These are phyloP conservation scores for Alectura lathami DNA, from an alignment of 2,113 vertebrate genomes.

Conservation along the genomic window DNA sequence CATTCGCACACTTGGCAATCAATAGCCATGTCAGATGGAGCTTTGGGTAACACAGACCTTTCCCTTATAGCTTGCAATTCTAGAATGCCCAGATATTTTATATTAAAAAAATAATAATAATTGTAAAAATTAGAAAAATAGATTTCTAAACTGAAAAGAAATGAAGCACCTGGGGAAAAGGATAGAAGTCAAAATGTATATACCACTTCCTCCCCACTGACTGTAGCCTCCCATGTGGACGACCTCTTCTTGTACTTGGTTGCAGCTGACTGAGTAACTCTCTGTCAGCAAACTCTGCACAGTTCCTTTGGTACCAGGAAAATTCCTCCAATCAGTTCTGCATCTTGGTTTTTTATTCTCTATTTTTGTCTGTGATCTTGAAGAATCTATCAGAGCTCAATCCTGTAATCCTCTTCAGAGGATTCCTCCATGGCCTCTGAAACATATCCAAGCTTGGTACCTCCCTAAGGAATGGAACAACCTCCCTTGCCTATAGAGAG, in stretches of 20 bases:
- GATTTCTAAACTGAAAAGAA: not conserved
- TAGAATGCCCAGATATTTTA: not conserved
- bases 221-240: not conserved
- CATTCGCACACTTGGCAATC: not conserved
- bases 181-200: not conserved
- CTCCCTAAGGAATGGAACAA: not conserved
- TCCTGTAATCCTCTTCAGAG: not conserved
- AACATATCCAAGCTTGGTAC: not conserved
- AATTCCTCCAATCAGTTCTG: not conserved
- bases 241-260: not conserved
- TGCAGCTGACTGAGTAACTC: not conserved
- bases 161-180: not conserved
- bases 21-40: not conserved
- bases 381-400: not conserved
- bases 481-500: not conserved
- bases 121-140: not conserved
- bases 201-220: not conserved
- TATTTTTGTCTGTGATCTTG: not conserved
- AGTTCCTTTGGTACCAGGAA: not conserved
- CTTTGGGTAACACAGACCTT: accelerated
- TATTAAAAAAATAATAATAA: not conserved
- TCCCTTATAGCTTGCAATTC: not conserved
- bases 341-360: not conserved
- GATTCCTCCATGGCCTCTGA: not conserved
- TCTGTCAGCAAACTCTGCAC: not conserved